Percentiles rank a stretch among this genome's conserved stretches.
Evolutionary conservation across 2,888 invertebrate species (phyloP).

Genomic region (Electrophaes corylata): DNA sequence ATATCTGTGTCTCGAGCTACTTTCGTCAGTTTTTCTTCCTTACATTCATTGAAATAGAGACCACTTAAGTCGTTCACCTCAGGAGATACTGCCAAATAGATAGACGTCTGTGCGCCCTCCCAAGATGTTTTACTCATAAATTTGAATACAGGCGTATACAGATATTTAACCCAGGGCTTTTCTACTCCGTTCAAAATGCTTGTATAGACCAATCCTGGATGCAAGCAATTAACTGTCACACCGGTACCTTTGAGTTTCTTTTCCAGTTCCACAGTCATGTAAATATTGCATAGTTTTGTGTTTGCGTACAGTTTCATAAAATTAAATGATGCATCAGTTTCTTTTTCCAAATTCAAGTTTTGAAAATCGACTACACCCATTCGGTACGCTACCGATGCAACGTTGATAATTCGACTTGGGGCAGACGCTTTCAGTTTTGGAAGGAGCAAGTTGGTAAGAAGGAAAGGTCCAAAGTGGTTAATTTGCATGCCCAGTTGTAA

Average conservation of each 20-base stretch:
- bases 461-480: slow-evolving; percentile 86
- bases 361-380: slow-evolving; percentile 55
- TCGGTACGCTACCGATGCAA: slow-evolving; percentile 61
- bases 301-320: slow-evolving; percentile 56
- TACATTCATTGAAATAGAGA: slow-evolving; percentile 85
- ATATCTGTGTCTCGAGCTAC: slow-evolving; percentile 74
- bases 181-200: slow-evolving; percentile 59
- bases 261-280: slow-evolving; percentile 87
- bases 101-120: slow-evolving; percentile 78
- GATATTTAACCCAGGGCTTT: slow-evolving; percentile 39
- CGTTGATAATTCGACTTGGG: slow-evolving; percentile 71
- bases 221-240: slow-evolving; percentile 90
- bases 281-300: slow-evolving; percentile 89
- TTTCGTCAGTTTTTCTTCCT: slow-evolving; percentile 61
- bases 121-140: slow-evolving; percentile 54
- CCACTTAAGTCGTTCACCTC: slow-evolving; percentile 84
- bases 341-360: slow-evolving; percentile 55
- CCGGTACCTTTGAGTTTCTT: slow-evolving; percentile 87
- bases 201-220: slow-evolving; percentile 89
- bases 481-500: slow-evolving; percentile 84
- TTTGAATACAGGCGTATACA: slow-evolving; percentile 75
- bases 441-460: slow-evolving; percentile 86
- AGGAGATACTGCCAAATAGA: slow-evolving; percentile 82
- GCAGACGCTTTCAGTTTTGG: slow-evolving; percentile 69
- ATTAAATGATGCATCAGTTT: slow-evolving; percentile 40